A percentile compares a stretch with the other conserved stretches of the same genome.
Conservation (phyloP, 1,140 invertebrate species). For the Eriocheir sinensis region DNA sequence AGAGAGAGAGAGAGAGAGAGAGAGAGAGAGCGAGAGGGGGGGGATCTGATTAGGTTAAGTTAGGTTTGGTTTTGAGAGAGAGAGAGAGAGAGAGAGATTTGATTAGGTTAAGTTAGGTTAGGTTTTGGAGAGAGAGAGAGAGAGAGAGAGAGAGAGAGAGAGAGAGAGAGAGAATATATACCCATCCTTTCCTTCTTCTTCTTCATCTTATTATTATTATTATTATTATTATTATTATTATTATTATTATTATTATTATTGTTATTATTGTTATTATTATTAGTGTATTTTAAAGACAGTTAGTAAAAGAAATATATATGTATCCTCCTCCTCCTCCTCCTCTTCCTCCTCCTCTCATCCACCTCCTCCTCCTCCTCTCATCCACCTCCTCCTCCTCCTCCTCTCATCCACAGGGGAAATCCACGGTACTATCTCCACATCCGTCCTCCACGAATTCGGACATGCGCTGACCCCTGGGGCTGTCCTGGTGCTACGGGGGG, state of each 20-base stretch:
- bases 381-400: background rate
- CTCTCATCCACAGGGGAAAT: conserved; percentile 61
- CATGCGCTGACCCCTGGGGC: conserved; percentile 41
- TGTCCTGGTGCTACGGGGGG: conserved; percentile 56
- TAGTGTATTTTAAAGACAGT: no score
- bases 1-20: no score
- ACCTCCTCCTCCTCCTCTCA: background rate
- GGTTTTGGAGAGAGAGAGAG: background rate
- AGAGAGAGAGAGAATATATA: background rate
- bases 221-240: background rate
- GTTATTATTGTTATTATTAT: background rate
- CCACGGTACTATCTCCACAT: conserved; percentile 42
- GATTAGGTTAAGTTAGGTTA: background rate
- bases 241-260: no score
- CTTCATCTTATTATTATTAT: background rate
- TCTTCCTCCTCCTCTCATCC: background rate
- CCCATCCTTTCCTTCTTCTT: background rate
- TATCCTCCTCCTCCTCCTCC: background rate
- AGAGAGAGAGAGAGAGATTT: no score
- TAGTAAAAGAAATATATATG: no score
- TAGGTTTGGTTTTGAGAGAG: no score
- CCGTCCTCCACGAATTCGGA: conserved; percentile 63
- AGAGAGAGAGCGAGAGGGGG: no score
- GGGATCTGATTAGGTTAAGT: no score
- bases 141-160: no score